Conservation (phyloP, 30 jellyfish, hydroid and myxozoan genomes). For the Chironex yamaguchii region DNA sequence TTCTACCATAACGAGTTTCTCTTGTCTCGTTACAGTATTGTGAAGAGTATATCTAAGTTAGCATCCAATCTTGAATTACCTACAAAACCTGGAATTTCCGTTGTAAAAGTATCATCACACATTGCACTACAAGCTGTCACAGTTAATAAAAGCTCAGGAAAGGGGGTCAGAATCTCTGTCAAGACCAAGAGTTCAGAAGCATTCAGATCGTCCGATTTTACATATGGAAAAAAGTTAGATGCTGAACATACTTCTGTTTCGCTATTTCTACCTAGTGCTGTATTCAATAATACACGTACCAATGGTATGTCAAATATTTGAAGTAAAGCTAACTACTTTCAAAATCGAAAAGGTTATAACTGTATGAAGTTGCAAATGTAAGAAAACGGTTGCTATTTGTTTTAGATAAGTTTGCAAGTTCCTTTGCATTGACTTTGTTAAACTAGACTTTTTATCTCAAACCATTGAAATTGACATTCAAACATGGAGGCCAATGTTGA, state of each 20-base stretch:
- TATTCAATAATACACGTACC: not conserved
- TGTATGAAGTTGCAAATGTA: too few relatives aligned
- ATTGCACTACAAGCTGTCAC: constrained; percentile 70
- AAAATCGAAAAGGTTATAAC: too few relatives aligned
- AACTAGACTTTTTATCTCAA: too few relatives aligned
- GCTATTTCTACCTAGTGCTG: not conserved
- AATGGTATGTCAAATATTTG: too few relatives aligned
- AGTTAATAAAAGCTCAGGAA: constrained; percentile 6
- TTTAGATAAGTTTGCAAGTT: too few relatives aligned
- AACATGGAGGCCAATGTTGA: too few relatives aligned
- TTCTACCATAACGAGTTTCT: too few relatives aligned
- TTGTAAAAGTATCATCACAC: constrained; percentile 46
- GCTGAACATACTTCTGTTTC: not conserved
- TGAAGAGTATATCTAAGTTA: constrained; percentile 47
- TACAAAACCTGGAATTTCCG: constrained; percentile 51
- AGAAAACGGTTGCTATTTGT: too few relatives aligned
- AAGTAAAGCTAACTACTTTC: too few relatives aligned
- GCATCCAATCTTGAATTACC: constrained; percentile 62
- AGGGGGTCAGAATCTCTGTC: constrained; percentile 16
- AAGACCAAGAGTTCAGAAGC: not conserved
- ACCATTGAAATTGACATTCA: too few relatives aligned
- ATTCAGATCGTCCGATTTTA: not conserved
- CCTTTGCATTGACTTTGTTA: too few relatives aligned
- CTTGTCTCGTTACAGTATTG: too few relatives aligned
- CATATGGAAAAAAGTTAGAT: not conserved